Percentiles rank a stretch among this genome's conserved stretches.
These are phyloP conservation scores for Lutraria lutraria DNA, from an alignment of 2,888 invertebrate genomes.

Conservation along the genomic window DNA sequence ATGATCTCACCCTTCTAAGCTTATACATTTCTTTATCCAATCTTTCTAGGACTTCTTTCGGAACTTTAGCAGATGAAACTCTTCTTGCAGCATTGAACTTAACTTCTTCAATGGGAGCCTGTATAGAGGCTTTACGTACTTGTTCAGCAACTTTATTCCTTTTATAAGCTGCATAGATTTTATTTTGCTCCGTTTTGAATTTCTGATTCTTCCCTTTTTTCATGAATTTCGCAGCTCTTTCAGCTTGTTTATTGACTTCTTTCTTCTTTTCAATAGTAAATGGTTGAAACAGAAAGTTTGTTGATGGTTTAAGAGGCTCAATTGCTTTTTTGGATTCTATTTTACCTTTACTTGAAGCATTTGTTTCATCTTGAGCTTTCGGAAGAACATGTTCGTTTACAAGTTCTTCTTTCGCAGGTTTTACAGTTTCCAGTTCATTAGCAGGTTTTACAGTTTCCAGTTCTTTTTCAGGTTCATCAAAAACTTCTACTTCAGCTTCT, in stretches of 20 bases:
- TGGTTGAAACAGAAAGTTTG: not conserved
- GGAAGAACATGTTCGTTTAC: not conserved
- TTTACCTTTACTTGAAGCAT: not conserved
- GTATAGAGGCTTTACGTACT: not conserved
- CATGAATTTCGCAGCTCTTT: conserved; percentile 1
- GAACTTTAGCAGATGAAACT: conserved; percentile 41
- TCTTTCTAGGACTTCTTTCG: conserved; percentile 35
- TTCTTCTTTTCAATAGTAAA: not conserved
- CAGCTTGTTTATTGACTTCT: not conserved
- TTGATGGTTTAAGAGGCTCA: not conserved
- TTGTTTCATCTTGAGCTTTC: not conserved
- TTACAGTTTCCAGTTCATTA: not conserved
- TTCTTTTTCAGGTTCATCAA: not conserved
- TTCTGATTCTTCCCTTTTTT: not conserved
- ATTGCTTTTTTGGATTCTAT: not conserved
- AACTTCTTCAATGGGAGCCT: not conserved
- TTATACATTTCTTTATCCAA: conserved; percentile 23
- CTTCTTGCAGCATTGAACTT: conserved; percentile 23
- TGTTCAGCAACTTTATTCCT: conserved; percentile 30
- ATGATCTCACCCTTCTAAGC: conserved; percentile 27
- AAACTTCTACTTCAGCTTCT: not conserved
- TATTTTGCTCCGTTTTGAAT: conserved; percentile 22
- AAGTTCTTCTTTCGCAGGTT: not conserved
- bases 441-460: not conserved
- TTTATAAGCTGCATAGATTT: conserved; percentile 26